Evolutionary conservation across 2,797 vertebrate genomes (phyloP).

Genomic region (Acanthurus lineatus): DNA sequence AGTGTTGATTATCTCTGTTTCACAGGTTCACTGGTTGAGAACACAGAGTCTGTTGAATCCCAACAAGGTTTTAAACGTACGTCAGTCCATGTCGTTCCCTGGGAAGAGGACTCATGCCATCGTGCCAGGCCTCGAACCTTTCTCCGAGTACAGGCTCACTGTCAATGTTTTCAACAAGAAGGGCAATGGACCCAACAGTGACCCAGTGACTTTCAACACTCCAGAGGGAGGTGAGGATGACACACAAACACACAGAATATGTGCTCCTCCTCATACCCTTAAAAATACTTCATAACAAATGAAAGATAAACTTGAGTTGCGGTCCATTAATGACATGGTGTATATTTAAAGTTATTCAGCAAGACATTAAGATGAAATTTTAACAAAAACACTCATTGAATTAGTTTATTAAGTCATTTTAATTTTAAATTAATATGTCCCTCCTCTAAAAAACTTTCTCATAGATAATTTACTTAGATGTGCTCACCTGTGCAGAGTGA

Average conservation of each 20-base stretch:
- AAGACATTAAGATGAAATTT: neutral
- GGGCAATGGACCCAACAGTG: conserved; percentile 93
- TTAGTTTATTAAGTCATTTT: neutral
- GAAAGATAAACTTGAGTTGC: neutral
- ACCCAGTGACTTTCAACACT: conserved; percentile 88
- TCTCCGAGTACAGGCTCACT: conserved; percentile 91
- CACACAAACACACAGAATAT: conserved; percentile 2
- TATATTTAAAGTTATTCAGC: neutral
- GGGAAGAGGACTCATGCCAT: conserved; percentile 89
- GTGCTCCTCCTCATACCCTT: neutral
- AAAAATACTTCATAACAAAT: neutral
- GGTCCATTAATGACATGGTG: neutral
- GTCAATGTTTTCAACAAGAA: conserved; percentile 92
- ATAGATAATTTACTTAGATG: neutral
- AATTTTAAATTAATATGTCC: neutral
- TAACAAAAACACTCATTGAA: neutral
- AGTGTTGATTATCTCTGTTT: conserved; percentile 10
- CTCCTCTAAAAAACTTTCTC: neutral
- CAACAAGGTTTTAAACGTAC: conserved; percentile 84
- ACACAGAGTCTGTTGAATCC: conserved; percentile 87
- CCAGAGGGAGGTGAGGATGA: conserved; percentile 92
- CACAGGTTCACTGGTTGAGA: conserved; percentile 92
- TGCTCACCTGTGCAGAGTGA: conserved; percentile 1
- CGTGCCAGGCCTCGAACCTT: conserved; percentile 91
- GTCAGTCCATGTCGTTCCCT: conserved; percentile 85